Evolutionary conservation across 2,113 vertebrate species (phyloP), one percentile per base, ranked within the genome.

Genomic region (Danio rerio): DNA sequence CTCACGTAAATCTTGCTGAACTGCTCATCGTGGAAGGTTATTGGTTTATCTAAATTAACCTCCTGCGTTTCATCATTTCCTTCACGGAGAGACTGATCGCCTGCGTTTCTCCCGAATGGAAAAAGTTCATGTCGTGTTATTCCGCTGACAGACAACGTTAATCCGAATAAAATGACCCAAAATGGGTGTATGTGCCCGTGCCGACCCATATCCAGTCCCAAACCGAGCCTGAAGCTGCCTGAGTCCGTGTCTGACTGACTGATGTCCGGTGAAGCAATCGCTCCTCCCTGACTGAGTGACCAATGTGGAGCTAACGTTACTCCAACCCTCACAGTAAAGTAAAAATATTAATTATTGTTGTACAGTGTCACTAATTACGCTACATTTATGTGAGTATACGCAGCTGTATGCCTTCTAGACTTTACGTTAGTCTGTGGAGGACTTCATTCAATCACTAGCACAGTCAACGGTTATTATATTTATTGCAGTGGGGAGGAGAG

Each of bases 1-100:
- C 95, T 96, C 87, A 96, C 95, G 58, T 94, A 94, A 88, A 96
- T 78, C 5, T 89, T 87, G 45, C 49, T 5, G 72, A 95, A 90
- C 4, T 18, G 43, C 1, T 10, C 9, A 9, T 79, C 10, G 74
- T 81, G 84, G 21, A 89, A 88, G 7, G 56, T 65, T 0, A 88
- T 15, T 8, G 62, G 49, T 49, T 77, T 82, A 1, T 87, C 63
- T 9, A 88, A 43, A 0, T 1, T 0, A 18, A 89, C 16, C 20
- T 47, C n/a, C 5, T 59, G 68, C 9, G 85, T 87, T 7, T 75
- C 7, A 16, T 89, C 88, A 8, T 47, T 50, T 5, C 85, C 84
- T 0, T 61, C 4, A 5, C 12, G 0, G 7, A 89, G 81, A 8
- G 43, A 6, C 50, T 66, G 71, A 58, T 89, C 88, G 2, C 85